A percentile compares a stretch with the other conserved stretches of the same genome.
Evolutionary conservation across 2,888 invertebrate genomes (phyloP).

Genomic region (Parascotia fuliginaria): DNA sequence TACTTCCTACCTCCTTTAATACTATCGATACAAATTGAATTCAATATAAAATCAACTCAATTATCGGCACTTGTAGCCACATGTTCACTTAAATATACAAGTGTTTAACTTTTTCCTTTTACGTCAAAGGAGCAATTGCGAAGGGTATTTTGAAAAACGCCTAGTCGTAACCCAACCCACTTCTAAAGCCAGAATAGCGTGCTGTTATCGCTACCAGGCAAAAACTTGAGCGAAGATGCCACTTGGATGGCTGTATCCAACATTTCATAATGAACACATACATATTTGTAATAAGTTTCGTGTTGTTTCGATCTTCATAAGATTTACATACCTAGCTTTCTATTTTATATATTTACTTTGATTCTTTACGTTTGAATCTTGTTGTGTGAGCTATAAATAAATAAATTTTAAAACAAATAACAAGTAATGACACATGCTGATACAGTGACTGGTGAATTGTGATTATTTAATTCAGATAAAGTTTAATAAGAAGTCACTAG

Average conservation of each 20-base stretch:
- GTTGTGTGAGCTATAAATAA: too few species aligned
- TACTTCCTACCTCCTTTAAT: too few species aligned
- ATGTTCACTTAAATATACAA: conserved; percentile 49
- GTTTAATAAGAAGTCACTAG: too few species aligned
- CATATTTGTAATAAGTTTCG: conserved; percentile 10
- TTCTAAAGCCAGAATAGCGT: conserved; percentile 60
- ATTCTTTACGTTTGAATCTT: too few species aligned
- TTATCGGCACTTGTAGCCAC: conserved; percentile 27
- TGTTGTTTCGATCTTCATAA: too few species aligned
- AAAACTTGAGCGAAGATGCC: conserved; percentile 66
- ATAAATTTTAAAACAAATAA: too few species aligned
- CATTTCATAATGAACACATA: conserved; percentile 52
- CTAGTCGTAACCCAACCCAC: conserved; percentile 64
- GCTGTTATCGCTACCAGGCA: conserved; percentile 69
- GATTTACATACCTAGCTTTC: too few species aligned
- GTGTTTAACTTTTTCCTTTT: conserved; percentile 53
- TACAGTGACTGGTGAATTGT: too few species aligned
- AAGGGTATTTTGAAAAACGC: conserved; percentile 56
- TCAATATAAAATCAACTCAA: conserved; percentile 3
- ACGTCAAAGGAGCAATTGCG: conserved; percentile 48
- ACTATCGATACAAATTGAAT: too few species aligned
- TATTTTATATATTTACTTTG: too few species aligned
- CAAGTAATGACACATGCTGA: too few species aligned
- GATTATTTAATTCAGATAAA: too few species aligned
- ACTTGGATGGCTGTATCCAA: conserved; percentile 29